Conservation (phyloP, 1,140 invertebrate genomes). For the Teleopsis dalmanni region DNA sequence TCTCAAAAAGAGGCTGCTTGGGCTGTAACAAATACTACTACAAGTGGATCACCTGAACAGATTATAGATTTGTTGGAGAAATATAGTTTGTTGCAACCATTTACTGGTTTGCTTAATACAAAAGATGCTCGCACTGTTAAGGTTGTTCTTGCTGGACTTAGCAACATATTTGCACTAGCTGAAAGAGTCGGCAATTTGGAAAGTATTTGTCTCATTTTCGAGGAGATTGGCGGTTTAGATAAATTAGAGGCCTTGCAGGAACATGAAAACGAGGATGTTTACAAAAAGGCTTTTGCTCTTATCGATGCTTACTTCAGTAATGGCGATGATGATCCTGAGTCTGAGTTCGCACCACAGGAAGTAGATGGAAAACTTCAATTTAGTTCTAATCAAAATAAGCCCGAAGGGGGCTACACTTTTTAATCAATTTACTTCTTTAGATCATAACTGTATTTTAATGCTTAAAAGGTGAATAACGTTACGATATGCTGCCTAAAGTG, state of each 20-base stretch:
- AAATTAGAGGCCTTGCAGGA: conserved; percentile 89
- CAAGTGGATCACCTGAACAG: conserved; percentile 85
- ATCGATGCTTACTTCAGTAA: conserved; percentile 76
- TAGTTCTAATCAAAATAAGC: conserved; percentile 31
- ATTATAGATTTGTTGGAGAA: conserved; percentile 71
- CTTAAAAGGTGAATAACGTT: too few species aligned
- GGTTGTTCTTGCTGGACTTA: conserved; percentile 81
- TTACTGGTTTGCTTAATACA: conserved; percentile 72
- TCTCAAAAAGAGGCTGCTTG: conserved; percentile 98
- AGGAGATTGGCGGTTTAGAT: conserved; percentile 84
- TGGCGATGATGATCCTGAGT: conserved; percentile 42
- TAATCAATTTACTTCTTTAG: too few species aligned
- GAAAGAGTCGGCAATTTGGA: conserved; percentile 68
- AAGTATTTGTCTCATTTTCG: conserved; percentile 69
- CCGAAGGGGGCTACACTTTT: conserved; percentile 38
- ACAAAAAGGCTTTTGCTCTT: conserved; percentile 71
- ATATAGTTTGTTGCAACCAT: conserved; percentile 74
- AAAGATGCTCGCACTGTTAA: conserved; percentile 71
- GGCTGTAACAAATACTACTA: conserved; percentile 95
- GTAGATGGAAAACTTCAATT: conserved; percentile 39
- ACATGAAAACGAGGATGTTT: conserved; percentile 95
- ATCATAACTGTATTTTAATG: too few species aligned
- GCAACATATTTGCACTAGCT: conserved; percentile 65
- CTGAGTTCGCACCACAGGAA: conserved; percentile 38
- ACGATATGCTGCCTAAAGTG: too few species aligned